These are phyloP conservation scores for Colletes latitarsis DNA, from an alignment of 1,140 invertebrate species.

Conservation along the genomic window DNA sequence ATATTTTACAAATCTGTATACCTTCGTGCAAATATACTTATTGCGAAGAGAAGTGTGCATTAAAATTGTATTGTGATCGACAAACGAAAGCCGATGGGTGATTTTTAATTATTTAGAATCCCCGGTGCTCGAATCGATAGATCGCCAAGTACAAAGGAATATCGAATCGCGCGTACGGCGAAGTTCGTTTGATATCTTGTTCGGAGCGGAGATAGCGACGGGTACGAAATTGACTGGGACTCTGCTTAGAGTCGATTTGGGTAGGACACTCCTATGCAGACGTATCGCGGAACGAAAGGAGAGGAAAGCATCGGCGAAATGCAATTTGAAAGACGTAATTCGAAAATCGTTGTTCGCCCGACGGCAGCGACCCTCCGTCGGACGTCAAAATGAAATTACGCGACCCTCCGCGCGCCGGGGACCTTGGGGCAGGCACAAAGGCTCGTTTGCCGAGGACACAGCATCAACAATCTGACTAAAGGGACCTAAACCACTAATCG, in stretches of 20 bases:
- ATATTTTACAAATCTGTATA: no score
- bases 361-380: slow-evolving; percentile 81
- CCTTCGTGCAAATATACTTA: no score
- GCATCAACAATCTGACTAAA: slow-evolving; percentile 76
- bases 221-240: slow-evolving; percentile 36
- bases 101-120: no score
- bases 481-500: slow-evolving; percentile 79
- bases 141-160: background rate
- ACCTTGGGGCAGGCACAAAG: slow-evolving; percentile 74
- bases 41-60: no score
- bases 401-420: slow-evolving; percentile 73
- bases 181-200: slow-evolving; percentile 4
- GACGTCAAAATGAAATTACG: slow-evolving; percentile 81
- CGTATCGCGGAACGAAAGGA: slow-evolving; percentile 38
- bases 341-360: slow-evolving; percentile 78
- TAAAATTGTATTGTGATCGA: no score
- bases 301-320: slow-evolving; percentile 65
- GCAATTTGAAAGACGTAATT: slow-evolving; percentile 81
- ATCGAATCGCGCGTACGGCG: background rate
- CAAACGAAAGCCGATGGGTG: no score
- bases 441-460: slow-evolving; percentile 77
- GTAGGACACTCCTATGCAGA: slow-evolving; percentile 7
- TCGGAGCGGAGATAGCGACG: slow-evolving; percentile 6
- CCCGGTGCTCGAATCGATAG: background rate
- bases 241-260: slow-evolving; percentile 18